These are phyloP conservation scores for Pachliopta kotzebuea DNA, from an alignment of 2,888 invertebrate species.

Conservation along the genomic window DNA sequence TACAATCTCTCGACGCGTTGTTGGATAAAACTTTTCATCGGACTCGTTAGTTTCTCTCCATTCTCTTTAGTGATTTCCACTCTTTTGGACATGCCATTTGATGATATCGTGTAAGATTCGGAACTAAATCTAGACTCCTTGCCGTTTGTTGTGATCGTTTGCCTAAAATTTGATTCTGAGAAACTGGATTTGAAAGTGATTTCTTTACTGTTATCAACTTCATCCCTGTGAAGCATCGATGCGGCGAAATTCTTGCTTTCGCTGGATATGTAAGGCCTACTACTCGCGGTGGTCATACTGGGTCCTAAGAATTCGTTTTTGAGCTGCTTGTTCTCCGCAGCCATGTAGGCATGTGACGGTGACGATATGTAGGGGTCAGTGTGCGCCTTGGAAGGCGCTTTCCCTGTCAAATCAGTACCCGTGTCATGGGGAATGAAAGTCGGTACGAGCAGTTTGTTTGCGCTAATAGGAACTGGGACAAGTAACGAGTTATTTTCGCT, in stretches of 20 bases:
- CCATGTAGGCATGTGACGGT: conserved; percentile 71
- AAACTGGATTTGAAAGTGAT: conserved; percentile 72
- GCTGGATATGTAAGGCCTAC: conserved; percentile 62
- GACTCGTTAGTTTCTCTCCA: conserved; percentile 69
- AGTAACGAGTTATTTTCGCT: conserved; percentile 66
- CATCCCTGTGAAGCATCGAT: conserved; percentile 71
- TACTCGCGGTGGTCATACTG: conserved; percentile 68
- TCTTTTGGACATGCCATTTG: conserved; percentile 68
- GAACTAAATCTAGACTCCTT: conserved; percentile 58
- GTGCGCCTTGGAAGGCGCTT: conserved; percentile 77
- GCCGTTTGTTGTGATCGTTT: conserved; percentile 60
- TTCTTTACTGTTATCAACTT: conserved; percentile 68
- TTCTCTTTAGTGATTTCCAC: conserved; percentile 75
- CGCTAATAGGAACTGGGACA: conserved; percentile 73
- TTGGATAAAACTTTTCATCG: conserved; percentile 90
- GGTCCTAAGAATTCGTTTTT: conserved; percentile 75
- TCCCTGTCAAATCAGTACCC: conserved; percentile 67
- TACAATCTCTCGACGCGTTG: conserved; percentile 93
- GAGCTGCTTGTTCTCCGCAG: conserved; percentile 71
- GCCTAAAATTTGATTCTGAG: conserved; percentile 73
- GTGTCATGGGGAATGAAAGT: conserved; percentile 77
- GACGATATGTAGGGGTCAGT: conserved; percentile 70
- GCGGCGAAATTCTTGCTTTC: conserved; percentile 70
- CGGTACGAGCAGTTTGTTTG: conserved; percentile 79
- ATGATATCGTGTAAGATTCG: conserved; percentile 72